Base-by-base conservation (phyloP, 2,888 invertebrate genomes). In the Parnassius smintheus region DNA sequence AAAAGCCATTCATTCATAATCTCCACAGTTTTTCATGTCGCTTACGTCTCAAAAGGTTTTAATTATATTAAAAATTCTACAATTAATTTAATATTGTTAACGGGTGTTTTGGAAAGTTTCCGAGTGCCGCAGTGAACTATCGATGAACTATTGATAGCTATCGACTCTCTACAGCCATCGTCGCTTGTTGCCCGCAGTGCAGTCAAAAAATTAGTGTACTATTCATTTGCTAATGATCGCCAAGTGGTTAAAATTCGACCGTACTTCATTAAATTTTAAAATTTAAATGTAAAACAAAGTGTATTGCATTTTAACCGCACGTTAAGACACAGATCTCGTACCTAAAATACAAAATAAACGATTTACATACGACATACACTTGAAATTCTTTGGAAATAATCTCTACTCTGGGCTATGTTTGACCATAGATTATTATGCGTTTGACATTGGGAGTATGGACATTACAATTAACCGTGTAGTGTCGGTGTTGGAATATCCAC, bases 141-240 rank as follows among this genome's bases (percentile, higher is more conserved):
- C 55, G 41, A 56, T 50, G 49, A 49, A 12, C 46, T 59, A 59
- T 64, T 66, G 65, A 64, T 55, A 51, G 56, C 63, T 65, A 59
- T 60, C 50, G 51, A 52, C 53, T 35, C 48, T 56, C 51, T 53
- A 54, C 56, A 52, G 59, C 60, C 61, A 66, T 67, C 56, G 65
- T 56, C 60, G 59, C 65, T 67, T 55, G 65, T 65, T n/a, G 12
- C 46, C 71, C 68, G 72, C 72, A 72, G 65, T 70, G 72, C 72
- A 70, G 70, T 59, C 61, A 25, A 58, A 60, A 59, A 0, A 35
- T 35, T 35, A 35, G 35, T 35, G 35, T 35, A 35, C 7, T 35
- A 35, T 35, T 35, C 7, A 35, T 35, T 35, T 35, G 7, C 35
- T 35, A 35, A 7, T 35, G 35, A 7, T 35, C 35, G 1, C 3